Percentiles rank a stretch among this genome's conserved stretches.
These are phyloP conservation scores for Allygus modestus DNA, from an alignment of 2,888 invertebrate genomes.

Conservation along the genomic window DNA sequence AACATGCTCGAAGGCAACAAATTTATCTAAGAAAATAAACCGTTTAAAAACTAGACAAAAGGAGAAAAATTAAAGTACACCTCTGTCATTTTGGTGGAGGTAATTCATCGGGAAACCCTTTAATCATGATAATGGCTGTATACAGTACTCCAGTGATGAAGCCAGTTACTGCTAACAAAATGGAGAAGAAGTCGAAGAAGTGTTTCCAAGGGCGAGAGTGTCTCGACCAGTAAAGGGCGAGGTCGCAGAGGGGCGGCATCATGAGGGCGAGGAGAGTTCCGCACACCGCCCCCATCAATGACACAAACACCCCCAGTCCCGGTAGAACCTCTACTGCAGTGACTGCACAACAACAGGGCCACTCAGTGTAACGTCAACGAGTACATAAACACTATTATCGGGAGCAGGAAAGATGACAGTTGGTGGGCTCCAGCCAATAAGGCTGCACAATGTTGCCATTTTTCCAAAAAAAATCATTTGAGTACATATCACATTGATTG, in stretches of 20 bases:
- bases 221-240: constrained; percentile 83
- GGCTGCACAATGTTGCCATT: too few species aligned
- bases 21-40: too few species aligned
- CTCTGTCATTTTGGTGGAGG: constrained; percentile 25
- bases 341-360: constrained; percentile 79
- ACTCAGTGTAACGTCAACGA: constrained; percentile 78
- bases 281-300: constrained; percentile 93
- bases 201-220: constrained; percentile 75
- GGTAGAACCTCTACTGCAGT: constrained; percentile 91
- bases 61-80: not conserved
- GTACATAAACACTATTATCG: too few species aligned
- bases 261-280: constrained; percentile 92
- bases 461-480: too few species aligned
- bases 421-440: constrained; percentile 77
- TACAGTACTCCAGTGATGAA: constrained; percentile 80
- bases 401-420: too few species aligned
- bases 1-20: too few species aligned
- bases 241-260: constrained; percentile 92
- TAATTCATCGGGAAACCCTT: constrained; percentile 30
- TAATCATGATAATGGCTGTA: constrained; percentile 22
- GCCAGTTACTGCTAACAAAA: constrained; percentile 82
- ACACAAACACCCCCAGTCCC: constrained; percentile 91
- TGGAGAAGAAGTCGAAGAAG: constrained; percentile 81
- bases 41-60: not conserved
- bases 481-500: too few species aligned